Evolutionary conservation across 2,113 vertebrate species (phyloP).

Genomic region (Clarias gariepinus): DNA sequence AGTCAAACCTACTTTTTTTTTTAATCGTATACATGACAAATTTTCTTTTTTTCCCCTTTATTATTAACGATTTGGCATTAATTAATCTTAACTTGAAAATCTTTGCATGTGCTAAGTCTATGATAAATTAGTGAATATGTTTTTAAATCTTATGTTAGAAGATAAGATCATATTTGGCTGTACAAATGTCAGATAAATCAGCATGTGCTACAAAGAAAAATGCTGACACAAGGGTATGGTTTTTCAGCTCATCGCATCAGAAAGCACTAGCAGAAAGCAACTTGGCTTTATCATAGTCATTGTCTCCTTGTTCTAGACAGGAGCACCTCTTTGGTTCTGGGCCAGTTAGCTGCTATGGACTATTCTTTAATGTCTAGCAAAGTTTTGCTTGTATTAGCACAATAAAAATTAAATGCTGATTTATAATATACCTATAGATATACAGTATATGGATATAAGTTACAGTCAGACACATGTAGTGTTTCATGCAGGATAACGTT

Average conservation of each 20-base stretch:
- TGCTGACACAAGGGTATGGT: slow-evolving; percentile 39
- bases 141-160: slow-evolving; percentile 31
- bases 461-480: not conserved
- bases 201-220: slow-evolving; percentile 21
- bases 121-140: slow-evolving; percentile 35
- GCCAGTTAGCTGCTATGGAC: slow-evolving; percentile 59
- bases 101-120: slow-evolving; percentile 1
- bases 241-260: slow-evolving; percentile 52
- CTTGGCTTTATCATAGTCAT: slow-evolving; percentile 49
- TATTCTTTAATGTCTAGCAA: not conserved
- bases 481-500: not conserved
- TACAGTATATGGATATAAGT: not conserved
- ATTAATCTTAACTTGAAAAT: slow-evolving; percentile 29
- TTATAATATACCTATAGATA: not conserved
- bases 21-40: not conserved
- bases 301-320: slow-evolving; percentile 58
- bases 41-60: slow-evolving; percentile 12
- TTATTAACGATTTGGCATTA: not conserved
- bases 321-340: slow-evolving; percentile 56
- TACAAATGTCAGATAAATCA: slow-evolving; percentile 52
- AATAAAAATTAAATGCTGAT: not conserved
- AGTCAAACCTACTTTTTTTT: not conserved
- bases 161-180: slow-evolving; percentile 41
- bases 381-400: not conserved
- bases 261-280: slow-evolving; percentile 14